phyloP scores from a whole-genome alignment of 2,113 vertebrate species.

The Pelusios castaneus region DNA sequence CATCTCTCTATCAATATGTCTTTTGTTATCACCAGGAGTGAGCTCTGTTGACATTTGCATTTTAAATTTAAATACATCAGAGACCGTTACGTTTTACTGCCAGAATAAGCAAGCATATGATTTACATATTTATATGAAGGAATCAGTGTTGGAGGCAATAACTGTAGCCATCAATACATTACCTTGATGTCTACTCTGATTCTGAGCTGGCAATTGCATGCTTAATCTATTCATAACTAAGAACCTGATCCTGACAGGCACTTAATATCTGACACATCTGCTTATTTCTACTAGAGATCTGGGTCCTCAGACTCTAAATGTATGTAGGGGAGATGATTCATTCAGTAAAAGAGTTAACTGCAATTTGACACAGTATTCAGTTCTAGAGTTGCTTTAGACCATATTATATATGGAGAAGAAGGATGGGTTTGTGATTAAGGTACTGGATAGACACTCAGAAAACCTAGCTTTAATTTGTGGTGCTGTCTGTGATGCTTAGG shows the following conservation, averaged over 20 bases:
- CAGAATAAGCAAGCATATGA: neutral
- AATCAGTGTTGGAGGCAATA: neutral
- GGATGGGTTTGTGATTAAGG: neutral
- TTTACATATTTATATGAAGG: constrained; percentile 13
- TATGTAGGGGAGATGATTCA: neutral
- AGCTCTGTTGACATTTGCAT: constrained; percentile 8
- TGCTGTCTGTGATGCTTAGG: neutral
- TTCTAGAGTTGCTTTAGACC: neutral
- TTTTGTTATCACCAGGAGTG: neutral
- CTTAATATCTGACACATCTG: neutral
- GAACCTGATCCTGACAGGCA: neutral
- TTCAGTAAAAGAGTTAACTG: neutral
- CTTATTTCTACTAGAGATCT: neutral
- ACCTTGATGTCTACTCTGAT: too few relatives aligned
- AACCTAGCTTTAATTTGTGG: neutral
- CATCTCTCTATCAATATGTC: neutral
- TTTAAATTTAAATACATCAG: constrained; percentile 8
- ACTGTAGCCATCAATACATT: neutral
- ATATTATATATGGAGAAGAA: fast-evolving
- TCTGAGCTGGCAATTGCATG: neutral
- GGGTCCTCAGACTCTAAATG: neutral
- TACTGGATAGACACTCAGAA: neutral
- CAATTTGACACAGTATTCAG: constrained; percentile 28
- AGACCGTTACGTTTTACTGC: neutral
- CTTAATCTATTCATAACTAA: neutral